Evolutionary conservation across 2,113 vertebrate species (phyloP).

Genomic region (Lagopus muta): DNA sequence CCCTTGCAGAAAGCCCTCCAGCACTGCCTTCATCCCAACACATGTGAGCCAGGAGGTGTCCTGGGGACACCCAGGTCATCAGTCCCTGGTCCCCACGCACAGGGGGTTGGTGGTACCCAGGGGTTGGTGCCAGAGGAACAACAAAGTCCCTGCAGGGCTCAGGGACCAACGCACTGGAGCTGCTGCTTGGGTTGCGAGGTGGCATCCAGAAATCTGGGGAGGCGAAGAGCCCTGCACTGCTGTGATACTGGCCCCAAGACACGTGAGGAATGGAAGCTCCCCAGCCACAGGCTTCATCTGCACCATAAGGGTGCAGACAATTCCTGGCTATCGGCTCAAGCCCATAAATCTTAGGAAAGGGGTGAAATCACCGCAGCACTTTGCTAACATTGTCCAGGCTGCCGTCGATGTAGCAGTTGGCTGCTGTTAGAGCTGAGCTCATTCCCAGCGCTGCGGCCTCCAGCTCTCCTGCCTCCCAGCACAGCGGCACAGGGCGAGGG

Average conservation of each 20-base stretch:
- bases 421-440: not conserved
- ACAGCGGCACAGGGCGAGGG: accelerated
- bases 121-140: not conserved
- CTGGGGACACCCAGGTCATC: accelerated
- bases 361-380: not conserved
- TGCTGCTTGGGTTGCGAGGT: not conserved
- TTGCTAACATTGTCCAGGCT: not conserved
- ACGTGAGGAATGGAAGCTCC: not conserved
- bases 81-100: not conserved
- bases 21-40: accelerated
- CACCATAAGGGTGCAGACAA: not conserved
- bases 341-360: accelerated
- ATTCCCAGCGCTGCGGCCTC: not conserved
- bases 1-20: not conserved
- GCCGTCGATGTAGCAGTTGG: not conserved
- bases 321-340: accelerated
- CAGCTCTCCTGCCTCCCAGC: not conserved
- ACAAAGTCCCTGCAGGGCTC: not conserved
- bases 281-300: accelerated
- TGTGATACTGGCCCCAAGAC: constrained; percentile 21
- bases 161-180: not conserved
- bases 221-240: not conserved
- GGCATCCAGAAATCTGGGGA: not conserved
- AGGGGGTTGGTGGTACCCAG: not conserved
- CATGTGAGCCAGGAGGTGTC: accelerated